Evolutionary conservation across 2,113 vertebrate species (phyloP).

Genomic region (Nyctibius bracteatus): DNA sequence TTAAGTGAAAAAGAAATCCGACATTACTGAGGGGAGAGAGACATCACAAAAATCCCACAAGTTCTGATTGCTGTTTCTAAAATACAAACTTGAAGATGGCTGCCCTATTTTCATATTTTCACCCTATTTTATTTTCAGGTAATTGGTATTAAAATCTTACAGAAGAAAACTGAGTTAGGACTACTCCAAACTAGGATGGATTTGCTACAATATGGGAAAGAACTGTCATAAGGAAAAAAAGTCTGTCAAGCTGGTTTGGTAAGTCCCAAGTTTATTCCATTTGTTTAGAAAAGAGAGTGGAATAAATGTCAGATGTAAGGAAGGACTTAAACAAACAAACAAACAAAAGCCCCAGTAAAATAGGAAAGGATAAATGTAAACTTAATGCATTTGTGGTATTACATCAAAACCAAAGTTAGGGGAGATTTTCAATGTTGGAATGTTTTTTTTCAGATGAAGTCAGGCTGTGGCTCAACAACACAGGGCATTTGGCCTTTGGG

Average conservation of each 20-base stretch:
- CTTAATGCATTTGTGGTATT: not conserved
- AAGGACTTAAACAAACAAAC: not conserved
- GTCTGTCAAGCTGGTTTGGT: not conserved
- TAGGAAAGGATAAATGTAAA: not conserved
- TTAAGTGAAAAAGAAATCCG: not conserved
- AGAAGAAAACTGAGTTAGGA: not conserved
- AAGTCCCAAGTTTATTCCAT: not conserved
- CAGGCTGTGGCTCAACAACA: not conserved
- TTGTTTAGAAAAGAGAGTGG: not conserved
- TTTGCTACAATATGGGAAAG: not conserved
- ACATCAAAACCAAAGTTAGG: not conserved
- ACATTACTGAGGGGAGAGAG: not conserved
- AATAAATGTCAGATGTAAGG: not conserved
- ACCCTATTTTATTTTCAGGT: not conserved
- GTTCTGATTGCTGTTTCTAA: not conserved
- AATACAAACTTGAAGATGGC: not conserved
- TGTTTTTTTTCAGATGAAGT: not conserved
- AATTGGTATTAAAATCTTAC: not conserved
- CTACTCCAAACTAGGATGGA: not conserved
- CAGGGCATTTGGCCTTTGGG: fast-evolving
- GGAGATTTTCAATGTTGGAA: not conserved
- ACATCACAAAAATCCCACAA: not conserved
- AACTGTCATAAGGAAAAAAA: not conserved
- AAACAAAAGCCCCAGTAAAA: not conserved
- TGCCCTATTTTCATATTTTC: not conserved